Evolutionary conservation across 35 echinoderm and acorn worm species (phyloP).

Genomic region (Strongylocentrotus purpuratus): DNA sequence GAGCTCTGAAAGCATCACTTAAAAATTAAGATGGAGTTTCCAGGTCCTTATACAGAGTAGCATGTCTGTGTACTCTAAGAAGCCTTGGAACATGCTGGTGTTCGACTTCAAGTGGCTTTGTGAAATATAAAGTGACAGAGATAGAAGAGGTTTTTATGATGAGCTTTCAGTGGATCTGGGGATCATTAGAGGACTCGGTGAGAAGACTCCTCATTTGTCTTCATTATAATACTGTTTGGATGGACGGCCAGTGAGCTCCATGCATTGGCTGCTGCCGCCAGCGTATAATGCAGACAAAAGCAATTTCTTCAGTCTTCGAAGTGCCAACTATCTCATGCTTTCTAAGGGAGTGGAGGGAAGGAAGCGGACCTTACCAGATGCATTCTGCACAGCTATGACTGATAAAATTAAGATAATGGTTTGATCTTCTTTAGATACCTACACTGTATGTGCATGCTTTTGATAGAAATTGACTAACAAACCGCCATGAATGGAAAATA

Average conservation of each 20-base stretch:
- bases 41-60: background rate
- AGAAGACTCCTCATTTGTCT: constrained; percentile 1
- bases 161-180: background rate
- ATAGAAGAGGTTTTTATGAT: constrained; percentile 12
- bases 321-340: background rate
- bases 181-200: background rate
- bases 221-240: background rate
- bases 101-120: background rate
- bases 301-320: background rate
- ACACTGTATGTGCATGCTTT: no score
- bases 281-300: background rate
- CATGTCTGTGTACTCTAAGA: background rate
- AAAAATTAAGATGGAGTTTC: background rate
- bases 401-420: no score
- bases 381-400: no score
- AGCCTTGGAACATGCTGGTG: background rate
- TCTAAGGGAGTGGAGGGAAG: background rate
- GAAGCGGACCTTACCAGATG: background rate
- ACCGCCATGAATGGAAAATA: no score
- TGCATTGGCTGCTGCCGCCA: background rate
- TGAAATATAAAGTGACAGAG: constrained; percentile 18
- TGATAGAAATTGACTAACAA: no score
- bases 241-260: background rate
- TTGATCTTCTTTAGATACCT: no score
- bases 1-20: background rate